A percentile compares a stretch with the other conserved stretches of the same genome.
Conservation (phyloP, 2,797 vertebrate genomes). For the Platalea minor region DNA sequence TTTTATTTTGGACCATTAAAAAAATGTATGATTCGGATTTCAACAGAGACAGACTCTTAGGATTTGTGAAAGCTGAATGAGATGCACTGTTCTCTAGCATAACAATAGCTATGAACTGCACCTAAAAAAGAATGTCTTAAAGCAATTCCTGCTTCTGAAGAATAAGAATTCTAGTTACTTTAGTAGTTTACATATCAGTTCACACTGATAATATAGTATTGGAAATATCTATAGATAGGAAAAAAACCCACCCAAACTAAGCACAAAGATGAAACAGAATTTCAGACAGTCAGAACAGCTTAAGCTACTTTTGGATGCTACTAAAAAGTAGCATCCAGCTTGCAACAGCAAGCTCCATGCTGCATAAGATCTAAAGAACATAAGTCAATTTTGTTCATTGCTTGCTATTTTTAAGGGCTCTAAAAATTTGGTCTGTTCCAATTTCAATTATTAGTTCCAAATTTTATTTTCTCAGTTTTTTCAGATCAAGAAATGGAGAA, state of each 20-base stretch:
- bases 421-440: not conserved
- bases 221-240: not conserved
- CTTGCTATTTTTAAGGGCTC: not conserved
- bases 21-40: not conserved
- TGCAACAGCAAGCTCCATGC: not conserved
- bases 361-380: not conserved
- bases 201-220: not conserved
- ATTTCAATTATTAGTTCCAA: not conserved
- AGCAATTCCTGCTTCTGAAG: not conserved
- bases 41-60: not conserved
- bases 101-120: constrained; percentile 52
- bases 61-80: not conserved
- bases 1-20: not conserved
- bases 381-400: not conserved
- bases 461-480: not conserved
- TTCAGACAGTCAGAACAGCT: not conserved
- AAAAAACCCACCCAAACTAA: not conserved
- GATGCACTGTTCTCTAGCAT: not conserved
- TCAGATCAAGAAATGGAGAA: not conserved
- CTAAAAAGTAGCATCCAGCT: not conserved
- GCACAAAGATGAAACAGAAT: not conserved
- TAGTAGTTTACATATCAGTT: not conserved
- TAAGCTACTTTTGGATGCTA: not conserved
- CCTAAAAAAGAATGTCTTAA: not conserved
- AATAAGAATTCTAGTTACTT: not conserved